A percentile compares a stretch with the other conserved stretches of the same genome.
phyloP scores from a whole-genome alignment of 1,140 invertebrate species.

The Orussus abietinus region DNA sequence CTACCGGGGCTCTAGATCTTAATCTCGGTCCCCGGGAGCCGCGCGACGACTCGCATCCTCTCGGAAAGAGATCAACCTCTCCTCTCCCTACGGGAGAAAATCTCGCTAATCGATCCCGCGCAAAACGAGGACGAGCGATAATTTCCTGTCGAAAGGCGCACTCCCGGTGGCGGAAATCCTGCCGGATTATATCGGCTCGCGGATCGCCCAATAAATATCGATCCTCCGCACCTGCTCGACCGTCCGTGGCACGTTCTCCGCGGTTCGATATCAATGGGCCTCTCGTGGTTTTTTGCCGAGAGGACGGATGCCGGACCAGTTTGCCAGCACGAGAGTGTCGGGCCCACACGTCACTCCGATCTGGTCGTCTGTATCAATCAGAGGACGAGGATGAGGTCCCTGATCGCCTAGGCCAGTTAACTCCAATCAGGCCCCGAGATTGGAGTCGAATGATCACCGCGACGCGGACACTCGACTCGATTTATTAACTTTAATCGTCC shows the following conservation, averaged over 20 bases:
- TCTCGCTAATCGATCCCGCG: too few relatives aligned
- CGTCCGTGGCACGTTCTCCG: neutral
- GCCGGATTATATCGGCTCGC: too few relatives aligned
- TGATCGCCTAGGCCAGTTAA: slow-evolving; percentile 18
- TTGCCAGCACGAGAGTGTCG: slow-evolving; percentile 13
- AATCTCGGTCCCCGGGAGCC: too few relatives aligned
- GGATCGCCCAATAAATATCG: slow-evolving; percentile 1
- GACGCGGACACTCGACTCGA: slow-evolving; percentile 27
- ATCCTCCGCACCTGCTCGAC: neutral
- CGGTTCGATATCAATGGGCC: slow-evolving; percentile 19
- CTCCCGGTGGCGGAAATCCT: too few relatives aligned
- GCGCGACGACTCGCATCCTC: too few relatives aligned
- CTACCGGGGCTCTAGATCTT: too few relatives aligned
- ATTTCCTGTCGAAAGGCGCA: too few relatives aligned
- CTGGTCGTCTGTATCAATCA: slow-evolving; percentile 46
- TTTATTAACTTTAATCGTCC: neutral
- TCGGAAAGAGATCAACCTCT: too few relatives aligned
- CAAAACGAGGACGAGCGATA: too few relatives aligned
- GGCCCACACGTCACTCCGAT: slow-evolving; percentile 29
- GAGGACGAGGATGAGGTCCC: slow-evolving; percentile 14
- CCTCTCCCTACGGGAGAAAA: too few relatives aligned
- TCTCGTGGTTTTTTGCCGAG: slow-evolving; percentile 7
- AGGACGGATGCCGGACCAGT: slow-evolving; percentile 37
- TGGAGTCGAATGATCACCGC: slow-evolving; percentile 36
- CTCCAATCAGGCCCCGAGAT: slow-evolving; percentile 38